Evolutionary conservation across 2,888 invertebrate genomes (phyloP).

Genomic region (Hydroisotoma schaefferi): DNA sequence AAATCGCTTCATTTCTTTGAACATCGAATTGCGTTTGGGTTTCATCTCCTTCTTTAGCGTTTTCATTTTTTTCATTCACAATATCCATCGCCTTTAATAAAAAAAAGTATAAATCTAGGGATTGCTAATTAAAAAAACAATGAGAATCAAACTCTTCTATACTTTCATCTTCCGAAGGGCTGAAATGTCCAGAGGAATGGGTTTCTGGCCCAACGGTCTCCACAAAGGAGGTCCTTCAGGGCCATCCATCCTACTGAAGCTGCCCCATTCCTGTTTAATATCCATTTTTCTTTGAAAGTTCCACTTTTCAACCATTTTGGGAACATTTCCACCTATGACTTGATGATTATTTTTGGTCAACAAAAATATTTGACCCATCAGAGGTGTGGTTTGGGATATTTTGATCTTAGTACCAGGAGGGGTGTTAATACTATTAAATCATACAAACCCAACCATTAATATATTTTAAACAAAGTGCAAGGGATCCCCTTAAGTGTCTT

Average conservation of each 20-base stretch:
- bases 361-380: slow-evolving; percentile 26
- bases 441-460: background rate
- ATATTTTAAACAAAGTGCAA: background rate
- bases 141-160: no score
- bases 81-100: slow-evolving; percentile 40
- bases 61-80: slow-evolving; percentile 41
- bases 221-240: slow-evolving; percentile 35
- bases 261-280: slow-evolving; percentile 41
- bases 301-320: slow-evolving; percentile 42
- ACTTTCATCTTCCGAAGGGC: slow-evolving; percentile 36
- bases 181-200: slow-evolving; percentile 25
- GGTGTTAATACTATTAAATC: slow-evolving; percentile 29
- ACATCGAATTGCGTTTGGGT: slow-evolving; percentile 35
- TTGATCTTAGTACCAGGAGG: slow-evolving; percentile 38
- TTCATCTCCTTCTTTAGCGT: slow-evolving; percentile 11
- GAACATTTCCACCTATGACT: slow-evolving; percentile 41
- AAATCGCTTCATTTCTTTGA: slow-evolving; percentile 40
- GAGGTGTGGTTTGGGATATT: slow-evolving; percentile 15
- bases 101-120: background rate
- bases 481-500: no score
- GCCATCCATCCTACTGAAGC: slow-evolving; percentile 18
- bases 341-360: slow-evolving; percentile 27
- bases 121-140: background rate
- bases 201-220: slow-evolving; percentile 37
- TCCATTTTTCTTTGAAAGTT: slow-evolving; percentile 37